A percentile compares a stretch with the other conserved stretches of the same genome.
Conservation (phyloP, 2,888 invertebrate genomes). For the Arrhopalites spinosus region DNA sequence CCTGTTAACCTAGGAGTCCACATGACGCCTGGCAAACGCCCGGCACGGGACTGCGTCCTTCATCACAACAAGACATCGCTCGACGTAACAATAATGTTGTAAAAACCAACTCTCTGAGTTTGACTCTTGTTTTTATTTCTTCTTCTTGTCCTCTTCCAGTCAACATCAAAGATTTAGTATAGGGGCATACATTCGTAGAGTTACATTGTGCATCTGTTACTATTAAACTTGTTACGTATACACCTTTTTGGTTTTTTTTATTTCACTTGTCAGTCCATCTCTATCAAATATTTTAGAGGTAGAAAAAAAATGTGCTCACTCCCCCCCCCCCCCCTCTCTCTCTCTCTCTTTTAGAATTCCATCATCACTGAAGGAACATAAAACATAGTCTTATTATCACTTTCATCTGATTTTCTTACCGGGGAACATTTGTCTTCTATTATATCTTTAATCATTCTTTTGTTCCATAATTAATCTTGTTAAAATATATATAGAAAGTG, state of each 20-base stretch:
- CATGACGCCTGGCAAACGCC: constrained; percentile 31
- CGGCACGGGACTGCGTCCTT: constrained; percentile 27
- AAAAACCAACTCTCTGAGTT: background rate
- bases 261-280: no score
- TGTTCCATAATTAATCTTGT: constrained; percentile 13
- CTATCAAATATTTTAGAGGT: no score
- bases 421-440: constrained; percentile 14
- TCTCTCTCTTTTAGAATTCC: background rate
- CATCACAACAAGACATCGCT: background rate
- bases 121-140: background rate
- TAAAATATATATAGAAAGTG: background rate
- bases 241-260: no score
- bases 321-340: background rate
- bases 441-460: constrained; percentile 13
- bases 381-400: background rate
- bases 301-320: background rate
- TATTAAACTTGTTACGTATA: no score
- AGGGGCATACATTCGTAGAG: no score
- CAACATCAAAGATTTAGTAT: no score
- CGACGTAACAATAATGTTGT: background rate
- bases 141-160: background rate
- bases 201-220: no score
- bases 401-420: constrained; percentile 1
- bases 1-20: constrained; percentile 35
- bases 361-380: background rate